Evolutionary conservation across 2,888 invertebrate species (phyloP).

Genomic region (Synergus gifuensis): DNA sequence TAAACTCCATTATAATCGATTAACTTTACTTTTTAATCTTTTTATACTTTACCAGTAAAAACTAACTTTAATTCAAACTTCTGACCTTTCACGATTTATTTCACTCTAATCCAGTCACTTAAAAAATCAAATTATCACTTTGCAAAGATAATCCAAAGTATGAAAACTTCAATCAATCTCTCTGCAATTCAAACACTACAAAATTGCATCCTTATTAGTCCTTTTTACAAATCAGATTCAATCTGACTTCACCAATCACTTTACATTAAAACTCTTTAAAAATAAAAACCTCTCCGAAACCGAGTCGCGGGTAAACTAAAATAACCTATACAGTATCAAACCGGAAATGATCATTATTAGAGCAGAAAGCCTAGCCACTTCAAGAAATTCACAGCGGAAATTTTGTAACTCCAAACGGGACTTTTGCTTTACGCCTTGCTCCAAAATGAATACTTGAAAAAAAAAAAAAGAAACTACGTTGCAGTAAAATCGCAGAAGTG

Average conservation of each 20-base stretch:
- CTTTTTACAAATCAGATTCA: neutral
- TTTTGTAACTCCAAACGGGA: constrained; percentile 34
- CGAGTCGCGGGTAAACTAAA: constrained; percentile 6
- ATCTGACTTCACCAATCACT: constrained; percentile 4
- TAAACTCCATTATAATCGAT: constrained; percentile 37
- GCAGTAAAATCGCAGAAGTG: neutral
- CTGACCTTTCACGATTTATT: constrained; percentile 1
- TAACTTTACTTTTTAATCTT: constrained; percentile 14
- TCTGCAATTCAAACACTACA: neutral
- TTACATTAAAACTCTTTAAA: neutral
- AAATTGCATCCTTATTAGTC: neutral
- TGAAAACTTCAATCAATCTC: neutral
- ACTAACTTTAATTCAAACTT: constrained; percentile 21
- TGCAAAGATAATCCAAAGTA: neutral
- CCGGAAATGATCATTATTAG: constrained; percentile 35
- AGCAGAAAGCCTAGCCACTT: constrained; percentile 37
- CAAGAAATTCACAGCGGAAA: constrained; percentile 32
- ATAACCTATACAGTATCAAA: constrained; percentile 20
- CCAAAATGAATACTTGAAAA: neutral
- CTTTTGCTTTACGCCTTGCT: constrained; percentile 1
- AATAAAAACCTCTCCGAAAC: neutral
- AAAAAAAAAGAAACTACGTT: neutral
- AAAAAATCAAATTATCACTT: constrained; percentile 21
- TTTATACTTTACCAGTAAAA: constrained; percentile 11
- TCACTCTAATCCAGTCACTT: constrained; percentile 8